Evolutionary conservation across 1,140 invertebrate species (phyloP).

Genomic region (Patella vulgata): DNA sequence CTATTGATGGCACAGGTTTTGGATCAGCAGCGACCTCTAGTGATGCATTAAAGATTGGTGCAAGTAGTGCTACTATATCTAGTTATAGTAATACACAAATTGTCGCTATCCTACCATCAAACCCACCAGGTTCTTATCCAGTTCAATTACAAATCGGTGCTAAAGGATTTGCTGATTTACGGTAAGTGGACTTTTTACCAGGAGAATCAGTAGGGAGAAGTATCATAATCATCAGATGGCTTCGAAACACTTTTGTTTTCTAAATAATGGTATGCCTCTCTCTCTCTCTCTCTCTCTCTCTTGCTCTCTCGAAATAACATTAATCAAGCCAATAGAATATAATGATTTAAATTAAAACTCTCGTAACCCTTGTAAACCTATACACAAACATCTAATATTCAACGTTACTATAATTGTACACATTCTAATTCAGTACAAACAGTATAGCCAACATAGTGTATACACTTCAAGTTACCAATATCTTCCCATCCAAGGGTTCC

Average conservation of each 20-base stretch:
- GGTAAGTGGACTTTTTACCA: no score
- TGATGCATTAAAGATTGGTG: conserved; percentile 29
- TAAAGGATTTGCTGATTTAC: conserved; percentile 26
- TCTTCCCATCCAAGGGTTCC: conserved; percentile 50
- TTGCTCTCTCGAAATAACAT: no score
- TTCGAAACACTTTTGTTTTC: no score
- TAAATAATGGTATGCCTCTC: no score
- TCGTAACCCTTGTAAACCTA: no score
- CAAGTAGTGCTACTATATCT: conserved; percentile 16
- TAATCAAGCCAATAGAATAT: no score
- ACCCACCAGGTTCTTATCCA: conserved; percentile 34
- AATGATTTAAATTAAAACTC: no score
- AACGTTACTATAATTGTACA: no score
- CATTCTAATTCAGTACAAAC: conserved; percentile 36
- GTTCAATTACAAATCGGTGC: conserved; percentile 12
- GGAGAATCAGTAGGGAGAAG: no score
- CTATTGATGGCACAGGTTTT: conserved; percentile 46
- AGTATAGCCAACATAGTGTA: conserved; percentile 28
- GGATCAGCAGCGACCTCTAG: conserved; percentile 23
- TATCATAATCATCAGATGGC: no score
- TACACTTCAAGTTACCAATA: conserved; percentile 35
- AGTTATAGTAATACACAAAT: conserved; percentile 26
- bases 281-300: no score
- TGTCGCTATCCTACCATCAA: conserved; percentile 27
- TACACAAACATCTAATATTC: no score